Evolutionary conservation across 2,797 vertebrate genomes (phyloP).

Genomic region (Gymnodraco acuticeps): DNA sequence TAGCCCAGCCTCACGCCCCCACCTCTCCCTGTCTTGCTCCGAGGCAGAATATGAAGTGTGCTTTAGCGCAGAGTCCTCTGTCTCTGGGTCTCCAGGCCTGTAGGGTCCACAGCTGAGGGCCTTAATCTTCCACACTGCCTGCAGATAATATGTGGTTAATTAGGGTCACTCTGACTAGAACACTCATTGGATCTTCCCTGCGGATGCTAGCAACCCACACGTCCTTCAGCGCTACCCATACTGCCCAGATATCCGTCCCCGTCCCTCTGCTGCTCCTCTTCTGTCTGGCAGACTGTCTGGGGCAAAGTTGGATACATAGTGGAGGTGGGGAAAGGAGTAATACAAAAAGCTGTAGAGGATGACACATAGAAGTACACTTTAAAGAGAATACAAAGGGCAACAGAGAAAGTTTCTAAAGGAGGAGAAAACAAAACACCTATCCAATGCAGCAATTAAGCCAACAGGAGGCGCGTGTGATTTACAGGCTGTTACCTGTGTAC

Average conservation of each 20-base stretch:
- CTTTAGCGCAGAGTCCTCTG: slow-evolving; percentile 54
- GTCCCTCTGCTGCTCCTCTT: slow-evolving; percentile 53
- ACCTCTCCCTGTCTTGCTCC: slow-evolving; percentile 43
- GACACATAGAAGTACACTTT: slow-evolving; percentile 46
- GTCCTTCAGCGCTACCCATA: slow-evolving; percentile 74
- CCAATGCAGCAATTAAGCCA: slow-evolving; percentile 68
- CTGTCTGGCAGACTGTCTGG: slow-evolving; percentile 61
- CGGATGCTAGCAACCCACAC: slow-evolving; percentile 76
- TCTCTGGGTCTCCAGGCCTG: slow-evolving; percentile 68
- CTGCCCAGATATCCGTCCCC: slow-evolving; percentile 37
- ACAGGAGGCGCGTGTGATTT: slow-evolving; percentile 73
- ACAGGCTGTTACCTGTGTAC: slow-evolving; percentile 77
- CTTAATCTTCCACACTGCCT: slow-evolving; percentile 81
- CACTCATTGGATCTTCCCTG: slow-evolving; percentile 77
- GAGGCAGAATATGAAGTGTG: slow-evolving; percentile 67
- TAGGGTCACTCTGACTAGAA: slow-evolving; percentile 82
- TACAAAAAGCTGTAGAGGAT: slow-evolving; percentile 42
- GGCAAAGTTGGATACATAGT: slow-evolving; percentile 48
- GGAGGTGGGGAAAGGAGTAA: slow-evolving; percentile 54
- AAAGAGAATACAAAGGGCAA: slow-evolving; percentile 46
- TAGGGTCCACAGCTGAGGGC: slow-evolving; percentile 70
- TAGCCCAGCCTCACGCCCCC: slow-evolving; percentile 29
- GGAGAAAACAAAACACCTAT: slow-evolving; percentile 56
- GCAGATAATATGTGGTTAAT: slow-evolving; percentile 86
- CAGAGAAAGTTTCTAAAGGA: slow-evolving; percentile 45